Percentiles rank a stretch among this genome's conserved stretches.
Evolutionary conservation across 2,113 vertebrate species (phyloP).

Genomic region (Pipra filicauda): DNA sequence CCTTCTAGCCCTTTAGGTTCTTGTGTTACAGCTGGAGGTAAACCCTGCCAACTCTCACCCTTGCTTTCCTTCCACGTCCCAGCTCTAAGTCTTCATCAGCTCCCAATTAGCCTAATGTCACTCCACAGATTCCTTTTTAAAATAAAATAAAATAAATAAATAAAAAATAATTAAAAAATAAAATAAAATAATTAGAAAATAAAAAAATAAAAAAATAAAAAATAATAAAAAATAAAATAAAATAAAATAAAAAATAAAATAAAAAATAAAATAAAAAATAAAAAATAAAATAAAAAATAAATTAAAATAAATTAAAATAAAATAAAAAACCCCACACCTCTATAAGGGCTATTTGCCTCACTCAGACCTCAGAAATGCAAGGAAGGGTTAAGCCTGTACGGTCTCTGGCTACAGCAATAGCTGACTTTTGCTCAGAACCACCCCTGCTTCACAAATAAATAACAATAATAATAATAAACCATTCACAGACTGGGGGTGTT

Average conservation of each 20-base stretch:
- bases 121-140: neutral
- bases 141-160: neutral
- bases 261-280: neutral
- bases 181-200: neutral
- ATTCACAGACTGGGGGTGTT: fast-evolving
- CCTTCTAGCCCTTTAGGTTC: neutral
- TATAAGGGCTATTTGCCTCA: neutral
- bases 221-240: too few relatives aligned
- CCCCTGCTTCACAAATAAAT: neutral
- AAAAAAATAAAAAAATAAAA: neutral
- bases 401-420: neutral
- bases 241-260: neutral
- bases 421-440: fast-evolving
- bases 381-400: fast-evolving
- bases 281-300: too few relatives aligned
- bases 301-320: too few relatives aligned
- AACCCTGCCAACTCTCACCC: fast-evolving
- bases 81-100: neutral
- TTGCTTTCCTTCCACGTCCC: neutral
- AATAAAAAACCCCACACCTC: neutral
- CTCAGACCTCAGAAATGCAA: fast-evolving
- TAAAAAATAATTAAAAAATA: too few relatives aligned
- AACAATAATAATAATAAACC: too few relatives aligned
- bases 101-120: neutral
- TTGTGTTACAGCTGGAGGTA: neutral